Evolutionary conservation across 2,888 invertebrate genomes (phyloP).

Genomic region (Slavum lentiscoides): DNA sequence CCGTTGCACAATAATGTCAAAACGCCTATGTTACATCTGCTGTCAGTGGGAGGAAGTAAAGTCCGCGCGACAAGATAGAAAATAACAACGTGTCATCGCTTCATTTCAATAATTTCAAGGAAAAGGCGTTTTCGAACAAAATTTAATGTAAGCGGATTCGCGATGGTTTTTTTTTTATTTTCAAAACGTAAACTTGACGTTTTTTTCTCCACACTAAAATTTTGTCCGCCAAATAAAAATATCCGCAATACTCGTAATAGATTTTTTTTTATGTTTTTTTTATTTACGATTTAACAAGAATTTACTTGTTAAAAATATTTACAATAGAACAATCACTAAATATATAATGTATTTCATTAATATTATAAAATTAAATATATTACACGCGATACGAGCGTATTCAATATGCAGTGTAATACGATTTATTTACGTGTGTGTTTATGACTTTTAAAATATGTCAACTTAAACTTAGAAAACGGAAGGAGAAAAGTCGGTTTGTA

Average conservation of each 20-base stretch:
- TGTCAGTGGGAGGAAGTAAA: background rate
- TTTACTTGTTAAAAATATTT: background rate
- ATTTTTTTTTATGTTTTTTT: too few relatives aligned
- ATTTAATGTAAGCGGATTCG: too few relatives aligned
- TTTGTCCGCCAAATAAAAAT: too few relatives aligned
- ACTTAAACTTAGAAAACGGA: constrained; percentile 24
- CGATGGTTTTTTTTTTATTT: too few relatives aligned
- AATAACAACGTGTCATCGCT: background rate
- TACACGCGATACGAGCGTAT: background rate
- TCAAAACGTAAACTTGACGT: too few relatives aligned
- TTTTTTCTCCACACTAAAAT: too few relatives aligned
- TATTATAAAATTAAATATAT: background rate
- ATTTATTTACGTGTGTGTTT: background rate
- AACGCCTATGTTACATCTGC: background rate
- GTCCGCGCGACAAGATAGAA: too few relatives aligned
- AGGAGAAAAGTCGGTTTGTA: constrained; percentile 9
- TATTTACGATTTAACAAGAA: background rate
- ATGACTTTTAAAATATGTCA: background rate
- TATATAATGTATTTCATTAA: too few relatives aligned
- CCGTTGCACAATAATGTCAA: constrained; percentile 15
- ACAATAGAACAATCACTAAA: background rate
- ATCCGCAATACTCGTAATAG: too few relatives aligned
- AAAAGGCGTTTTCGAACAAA: background rate
- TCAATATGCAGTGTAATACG: background rate
- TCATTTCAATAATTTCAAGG: constrained; percentile 23